Evolutionary conservation across 2,888 invertebrate genomes (phyloP), one percentile per base, ranked within the genome.

Genomic region (Pseudeuparius sepicola): DNA sequence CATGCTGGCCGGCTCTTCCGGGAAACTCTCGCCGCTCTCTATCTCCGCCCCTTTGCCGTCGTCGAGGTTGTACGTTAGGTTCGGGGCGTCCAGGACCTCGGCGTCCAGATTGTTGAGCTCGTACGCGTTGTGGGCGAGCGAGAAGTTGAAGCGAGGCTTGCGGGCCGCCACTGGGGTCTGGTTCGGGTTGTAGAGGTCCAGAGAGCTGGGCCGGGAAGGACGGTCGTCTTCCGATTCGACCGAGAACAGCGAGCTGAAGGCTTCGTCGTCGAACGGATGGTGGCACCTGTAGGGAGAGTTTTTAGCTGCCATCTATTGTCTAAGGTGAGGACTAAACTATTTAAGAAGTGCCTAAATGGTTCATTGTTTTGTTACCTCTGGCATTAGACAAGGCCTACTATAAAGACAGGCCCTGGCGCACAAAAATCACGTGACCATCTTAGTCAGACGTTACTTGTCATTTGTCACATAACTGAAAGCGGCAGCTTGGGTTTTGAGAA

Each of bases 81-180:
- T 71, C 2, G 74, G 75, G 2, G 75, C 75, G 49, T 76, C 75
- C 45, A 76, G 51, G 4, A 74, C 68, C 40, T 75, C 75, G 46
- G 75, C 72, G 59, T 75, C 75, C 44, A 76, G 56, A 54, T 75
- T 76, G 52, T 75, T 76, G 40, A 76, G 55, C 55, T 76, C 75
- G 58, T 75, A 75, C 5, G 73, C 73, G 46, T 75, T 75, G 14
- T 75, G 73, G 24, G 75, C 75, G 35, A 75, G 66, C 61, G 70
- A 50, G 64, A 79, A 75, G 63, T 77, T 76, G 61, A 79, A 75
- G 59, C 75, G 72, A 56, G 75, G 75, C 61, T 78, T 78, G 59
- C 75, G 68, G 60, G 70, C 64, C 52, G 68, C 67, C 50, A 71
- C 68, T 49, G 73, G 71, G 40, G 72, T 71, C 48, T 63, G 66